Percentiles rank a stretch among this genome's conserved stretches.
phyloP scores from a whole-genome alignment of 2,113 vertebrate species.

The Aplodontia rufa region DNA sequence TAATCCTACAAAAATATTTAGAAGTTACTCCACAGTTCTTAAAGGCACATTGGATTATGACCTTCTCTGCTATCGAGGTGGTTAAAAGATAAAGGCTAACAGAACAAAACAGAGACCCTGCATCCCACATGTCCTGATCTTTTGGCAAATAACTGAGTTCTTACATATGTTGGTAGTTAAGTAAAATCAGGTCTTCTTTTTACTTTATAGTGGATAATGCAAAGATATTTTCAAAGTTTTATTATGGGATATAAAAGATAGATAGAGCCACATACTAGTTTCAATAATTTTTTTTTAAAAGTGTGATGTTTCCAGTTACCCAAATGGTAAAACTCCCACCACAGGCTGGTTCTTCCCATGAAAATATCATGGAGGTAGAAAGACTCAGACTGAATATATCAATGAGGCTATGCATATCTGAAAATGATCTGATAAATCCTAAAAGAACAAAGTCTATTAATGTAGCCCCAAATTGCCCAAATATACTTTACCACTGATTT shows the following conservation, averaged over 20 bases:
- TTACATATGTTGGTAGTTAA: not conserved
- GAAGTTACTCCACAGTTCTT: not conserved
- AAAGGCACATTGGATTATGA: not conserved
- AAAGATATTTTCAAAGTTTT: not conserved
- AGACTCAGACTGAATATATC: not conserved
- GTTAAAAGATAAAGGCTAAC: conserved; percentile 14
- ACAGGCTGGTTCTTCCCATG: not conserved
- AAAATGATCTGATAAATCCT: not conserved
- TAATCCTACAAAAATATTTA: not conserved
- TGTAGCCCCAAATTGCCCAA: not conserved
- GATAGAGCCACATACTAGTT: not conserved
- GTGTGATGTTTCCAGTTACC: not conserved
- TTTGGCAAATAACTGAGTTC: not conserved
- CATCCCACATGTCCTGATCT: not conserved
- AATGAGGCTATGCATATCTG: not conserved
- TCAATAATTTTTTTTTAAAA: too few species aligned
- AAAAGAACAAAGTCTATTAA: not conserved
- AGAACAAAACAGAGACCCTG: not conserved
- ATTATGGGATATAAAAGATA: not conserved
- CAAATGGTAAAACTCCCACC: not conserved
- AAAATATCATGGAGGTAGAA: not conserved
- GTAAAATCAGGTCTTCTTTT: not conserved
- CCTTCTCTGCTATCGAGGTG: not conserved
- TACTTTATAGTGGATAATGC: not conserved
- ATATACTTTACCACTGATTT: not conserved